Base-by-base conservation (phyloP, 2,888 invertebrate genomes). In the Hirtodrosophila histrioides region DNA sequence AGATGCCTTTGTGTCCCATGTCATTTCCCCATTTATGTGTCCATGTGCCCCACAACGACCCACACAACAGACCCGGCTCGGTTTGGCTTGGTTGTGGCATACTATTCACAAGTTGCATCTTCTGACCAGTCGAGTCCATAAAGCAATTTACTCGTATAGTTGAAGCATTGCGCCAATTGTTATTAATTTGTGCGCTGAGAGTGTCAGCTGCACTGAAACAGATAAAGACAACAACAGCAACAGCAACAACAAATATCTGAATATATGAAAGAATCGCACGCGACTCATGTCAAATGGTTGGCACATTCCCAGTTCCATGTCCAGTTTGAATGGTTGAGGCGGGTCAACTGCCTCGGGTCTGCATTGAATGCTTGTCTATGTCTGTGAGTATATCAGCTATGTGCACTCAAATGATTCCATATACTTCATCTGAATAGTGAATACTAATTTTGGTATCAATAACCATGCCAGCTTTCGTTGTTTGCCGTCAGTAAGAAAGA, bases 131-230 rank as follows among this genome's bases (percentile, higher is more conserved):
- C 23, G 9, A 54, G 44, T 46, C 51, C 7, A 53, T 37, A 40
- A 11, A 53, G 44, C 77, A 73, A 56, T 76, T 62, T 73, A 35
- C 58, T 64, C 40, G 12, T 37, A 44, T 31, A 58, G 33, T 75
- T 58, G 54, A 44, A 48, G 51, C 63, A 77, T 63, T 75, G 88
- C 78, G 72, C 63, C 84, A 88, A 84, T 84, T 84, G 84, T 80
- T 82, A 88, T 88, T 84, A 86, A 84, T 88, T 87, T 84, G 78
- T 75, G 53, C 51, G 41, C 69, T 39, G 48, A 68, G 70, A 83
- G 67, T 85, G 86, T 78, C 78, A 76, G 57, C 68, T 78, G 73
- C 63, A 69, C 60, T 60, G 36, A 37, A 37, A 50, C 58, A 68
- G 65, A 75, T 64, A 68, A 50, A 53, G 37, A 57, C 44, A 58